Evolutionary conservation across 2,113 vertebrate species (phyloP), one percentile per base, ranked within the genome.

Genomic region (Ochotona curzoniae): DNA sequence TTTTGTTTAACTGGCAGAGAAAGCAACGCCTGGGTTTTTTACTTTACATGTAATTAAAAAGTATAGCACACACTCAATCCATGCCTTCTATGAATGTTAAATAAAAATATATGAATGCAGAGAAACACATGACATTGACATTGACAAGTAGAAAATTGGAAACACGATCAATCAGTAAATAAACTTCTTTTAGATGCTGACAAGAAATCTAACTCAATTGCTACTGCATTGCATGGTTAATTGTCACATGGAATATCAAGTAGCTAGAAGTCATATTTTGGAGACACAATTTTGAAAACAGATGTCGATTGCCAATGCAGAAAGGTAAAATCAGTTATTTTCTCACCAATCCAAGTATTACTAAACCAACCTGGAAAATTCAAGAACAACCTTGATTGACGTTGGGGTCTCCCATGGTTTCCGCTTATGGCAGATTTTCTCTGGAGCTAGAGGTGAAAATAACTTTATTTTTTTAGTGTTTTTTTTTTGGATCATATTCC

Each of bases 401-500:
- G 67, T 32, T 9, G 13, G 8, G 30, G 18, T 71, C 17, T 85
- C 30, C 30, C 21, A 6, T 28, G 17, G 25, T 35, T 92, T 57
- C 35, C 51, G 8, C 28, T n/a, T 73, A 73, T 35, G 23, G 51
- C 15, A 26, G 80, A 84, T 83, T 81, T 74, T 88, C 17, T 81
- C 51, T 54, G 38, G 79, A 88, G 32, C 66, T 60, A 64, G 13
- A 87, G 81, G 17, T 76, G 28, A 20, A 82, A 69, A 54, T 5
- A 71, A 85, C 57, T 82, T 81, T 78, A 73, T 51, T 80, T 57
- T 70, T 69, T 88, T 8, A 91, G 35, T 61, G n/a, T 44, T 63
- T 49, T 93, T 87, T 76, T 6, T 79, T 94, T 78, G n/a, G 21
- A 38, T 90, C 25, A 17, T 82, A 92, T 93, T 83, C 90, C 70